These are phyloP conservation scores for Pemphigus obesinymphae DNA, from an alignment of 1,140 invertebrate genomes.

Conservation along the genomic window DNA sequence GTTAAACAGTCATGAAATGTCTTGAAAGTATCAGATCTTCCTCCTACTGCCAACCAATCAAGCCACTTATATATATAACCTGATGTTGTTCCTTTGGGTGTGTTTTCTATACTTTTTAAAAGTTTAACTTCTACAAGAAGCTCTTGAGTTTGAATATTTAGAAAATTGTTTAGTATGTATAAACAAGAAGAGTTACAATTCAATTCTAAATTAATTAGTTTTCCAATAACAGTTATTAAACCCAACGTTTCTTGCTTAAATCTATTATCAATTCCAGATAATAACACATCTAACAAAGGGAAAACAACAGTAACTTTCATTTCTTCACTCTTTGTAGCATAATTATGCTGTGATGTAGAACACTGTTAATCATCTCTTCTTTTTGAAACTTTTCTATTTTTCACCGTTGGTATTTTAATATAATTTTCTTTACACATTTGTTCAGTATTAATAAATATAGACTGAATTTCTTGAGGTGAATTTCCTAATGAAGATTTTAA, in stretches of 20 bases:
- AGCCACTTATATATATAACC: conserved; percentile 6
- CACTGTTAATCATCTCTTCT: background rate
- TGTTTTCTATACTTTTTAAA: conserved; percentile 4
- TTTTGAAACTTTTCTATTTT: conserved; percentile 4
- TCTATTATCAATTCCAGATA: conserved; percentile 12
- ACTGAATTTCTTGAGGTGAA: background rate
- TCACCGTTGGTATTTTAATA: conserved; percentile 11
- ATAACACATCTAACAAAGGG: conserved; percentile 16
- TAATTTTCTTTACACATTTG: background rate
- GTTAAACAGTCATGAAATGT: background rate
- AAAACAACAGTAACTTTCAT: conserved; percentile 9
- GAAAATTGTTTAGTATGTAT: conserved; percentile 16
- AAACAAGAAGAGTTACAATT: background rate
- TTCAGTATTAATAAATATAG: background rate
- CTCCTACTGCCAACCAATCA: conserved; percentile 5
- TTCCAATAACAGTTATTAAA: conserved; percentile 6
- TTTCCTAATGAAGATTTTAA: too few species aligned
- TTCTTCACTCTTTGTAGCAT: background rate
- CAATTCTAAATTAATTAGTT: background rate
- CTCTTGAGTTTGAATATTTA: conserved; percentile 10
- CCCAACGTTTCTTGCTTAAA: conserved; percentile 10
- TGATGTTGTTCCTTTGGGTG: conserved; percentile 4
- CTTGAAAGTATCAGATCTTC: background rate
- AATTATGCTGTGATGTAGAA: background rate
- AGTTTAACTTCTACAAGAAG: background rate